Evolutionary conservation across 2,888 invertebrate species (phyloP).

Genomic region (Elaeidobius kamerunicus): DNA sequence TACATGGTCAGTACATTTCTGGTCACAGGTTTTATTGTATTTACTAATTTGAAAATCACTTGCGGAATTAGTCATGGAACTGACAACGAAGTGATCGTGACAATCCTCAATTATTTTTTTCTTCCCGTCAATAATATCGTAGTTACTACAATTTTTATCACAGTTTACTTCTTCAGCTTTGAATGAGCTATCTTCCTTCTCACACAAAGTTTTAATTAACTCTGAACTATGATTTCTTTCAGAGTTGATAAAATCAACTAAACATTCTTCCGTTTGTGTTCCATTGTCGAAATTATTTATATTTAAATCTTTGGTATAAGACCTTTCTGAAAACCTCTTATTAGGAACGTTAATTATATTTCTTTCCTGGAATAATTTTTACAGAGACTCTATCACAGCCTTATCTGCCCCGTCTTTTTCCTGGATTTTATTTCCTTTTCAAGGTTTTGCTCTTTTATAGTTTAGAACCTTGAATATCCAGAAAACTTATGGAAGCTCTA

Average conservation of each 20-base stretch:
- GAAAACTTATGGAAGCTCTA: no score
- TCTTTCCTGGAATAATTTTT: background rate
- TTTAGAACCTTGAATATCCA: no score
- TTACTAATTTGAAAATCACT: background rate
- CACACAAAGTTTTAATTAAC: background rate
- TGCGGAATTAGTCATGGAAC: constrained; percentile 2
- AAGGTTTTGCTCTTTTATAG: no score
- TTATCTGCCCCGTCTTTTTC: no score
- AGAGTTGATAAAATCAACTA: constrained; percentile 10
- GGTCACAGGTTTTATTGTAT: background rate
- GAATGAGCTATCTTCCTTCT: constrained; percentile 19
- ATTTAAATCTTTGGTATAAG: constrained; percentile 10
- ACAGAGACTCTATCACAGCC: constrained; percentile 12
- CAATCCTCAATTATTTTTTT: background rate
- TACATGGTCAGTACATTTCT: background rate
- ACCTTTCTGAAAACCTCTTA: background rate
- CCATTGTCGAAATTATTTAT: background rate
- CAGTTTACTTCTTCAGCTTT: constrained; percentile 24
- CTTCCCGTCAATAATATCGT: background rate
- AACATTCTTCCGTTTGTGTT: background rate
- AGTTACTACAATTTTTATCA: constrained; percentile 13
- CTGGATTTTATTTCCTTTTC: no score
- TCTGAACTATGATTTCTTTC: constrained; percentile 8
- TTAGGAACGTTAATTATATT: constrained; percentile 8
- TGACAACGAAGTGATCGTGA: background rate